Base-by-base conservation (phyloP, 2,797 vertebrate species). In the Spinus olivaceus region DNA sequence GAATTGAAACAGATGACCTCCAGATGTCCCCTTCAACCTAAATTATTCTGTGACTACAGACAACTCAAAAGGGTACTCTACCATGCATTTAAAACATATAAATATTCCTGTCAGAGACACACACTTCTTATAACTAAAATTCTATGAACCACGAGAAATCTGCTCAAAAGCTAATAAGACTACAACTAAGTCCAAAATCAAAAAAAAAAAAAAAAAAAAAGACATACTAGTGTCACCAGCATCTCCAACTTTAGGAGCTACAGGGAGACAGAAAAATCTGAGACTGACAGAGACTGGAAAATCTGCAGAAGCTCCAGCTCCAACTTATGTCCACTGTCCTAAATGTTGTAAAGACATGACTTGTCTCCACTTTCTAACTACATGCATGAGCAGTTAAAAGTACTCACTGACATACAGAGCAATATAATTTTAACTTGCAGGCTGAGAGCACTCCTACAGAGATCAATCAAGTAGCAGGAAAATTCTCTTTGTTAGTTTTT, bases 281-380 rank as follows among this genome's bases (percentile, higher is more conserved):
- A 77, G 37, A 42, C 14, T 33, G 23, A 60, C 11, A 28, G n/a
- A 44, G 27, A 57, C 3, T 20, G 21, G 46, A 22, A 71, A 71
- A 82, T 46, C 13, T 37, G 14, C 37, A 70, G 33, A 67, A 28
- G 14, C 8, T 70, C n/a, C 21, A 60, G 13, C 0, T 77, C 8
- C 6, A 8, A 69, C 10, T 27, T 33, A 33, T 0, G 5, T 49
- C 33, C 1, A 0, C 8, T 74, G 37, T 47, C 22, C 20, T 32
- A 41, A 33, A 19, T 8, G 8, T 13, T 61, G 14, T 56, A 49
- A 76, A 63, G 12, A 33, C 12, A 24, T 5, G 8, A 14, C 27
- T n/a, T 25, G 53, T 46, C 25, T 76, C 23, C 25, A 50, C 7
- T 67, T 19, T 24, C 21, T 60, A 64, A 74, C 6, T 57, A 27